Evolutionary conservation across 1,140 invertebrate genomes (phyloP), one percentile per base, ranked within the genome.

Genomic region (Pectinophora gossypiella): DNA sequence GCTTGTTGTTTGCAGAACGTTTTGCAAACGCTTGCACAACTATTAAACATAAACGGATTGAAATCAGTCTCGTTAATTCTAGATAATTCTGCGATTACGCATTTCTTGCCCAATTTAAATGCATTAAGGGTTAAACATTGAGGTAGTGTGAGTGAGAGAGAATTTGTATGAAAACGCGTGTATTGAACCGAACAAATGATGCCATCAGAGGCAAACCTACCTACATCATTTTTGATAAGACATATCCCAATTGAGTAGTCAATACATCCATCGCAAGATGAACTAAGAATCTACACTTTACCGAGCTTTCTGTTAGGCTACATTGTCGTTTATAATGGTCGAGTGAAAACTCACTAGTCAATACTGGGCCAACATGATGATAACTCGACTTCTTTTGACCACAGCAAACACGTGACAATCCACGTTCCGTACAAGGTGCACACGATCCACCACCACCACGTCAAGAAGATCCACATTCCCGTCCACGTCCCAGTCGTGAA

Each of bases 371-470:
- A 38, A 3, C 4, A 13, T 38, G n/a, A 4, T 27, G 12, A 6
- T 27, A 5, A 27, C 5, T 27, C 12, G 5, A 12, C 49, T 64
- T 43, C 43, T 53, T 68, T 61, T n/a, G n/a, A n/a, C n/a, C n/a
- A 9, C 75, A 91, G 90, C 72, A 87, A 89, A 61, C 90, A 91
- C 59, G 82, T 90, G 7, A 84, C 85, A 1, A 90, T 91, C 66
- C 91, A 91, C 71, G 90, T 91, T 1, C 91, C 91, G 0, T 91
- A 91, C 75, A 88, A 91, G 42, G 87, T 91, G 10, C 91, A 91
- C 64, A 91, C 90, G 12, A 87, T 91, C 12, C 91, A 91, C 68
- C 91, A 91, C 56, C 89, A 91, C 69, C 90, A 91, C 70, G 88
- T 90, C 7, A 88, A 90, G 22, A 91, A 91, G 62, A 69, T 90